phyloP scores from a whole-genome alignment of 2,797 vertebrate genomes.

The Rhadinocentrus ornatus region DNA sequence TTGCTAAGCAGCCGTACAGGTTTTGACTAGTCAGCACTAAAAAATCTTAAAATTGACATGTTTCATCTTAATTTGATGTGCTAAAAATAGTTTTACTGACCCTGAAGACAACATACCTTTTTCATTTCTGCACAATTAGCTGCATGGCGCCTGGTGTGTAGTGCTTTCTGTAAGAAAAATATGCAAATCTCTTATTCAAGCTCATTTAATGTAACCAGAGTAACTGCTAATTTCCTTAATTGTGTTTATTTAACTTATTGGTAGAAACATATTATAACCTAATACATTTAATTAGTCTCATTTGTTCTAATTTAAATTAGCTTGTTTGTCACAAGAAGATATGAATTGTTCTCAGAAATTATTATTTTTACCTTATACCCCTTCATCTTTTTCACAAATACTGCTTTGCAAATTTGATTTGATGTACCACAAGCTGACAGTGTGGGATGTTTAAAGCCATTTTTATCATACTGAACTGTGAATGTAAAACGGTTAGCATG shows the following conservation, averaged over 20 bases:
- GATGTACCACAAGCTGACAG: constrained; percentile 37
- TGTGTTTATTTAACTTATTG: constrained; percentile 30
- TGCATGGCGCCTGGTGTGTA: not conserved
- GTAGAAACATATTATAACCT: constrained; percentile 8
- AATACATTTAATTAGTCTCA: constrained; percentile 2
- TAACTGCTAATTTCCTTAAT: constrained; percentile 36
- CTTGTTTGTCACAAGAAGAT: constrained; percentile 8
- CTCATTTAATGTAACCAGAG: constrained; percentile 23
- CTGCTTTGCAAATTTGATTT: constrained; percentile 21
- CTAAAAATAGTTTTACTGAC: constrained; percentile 41
- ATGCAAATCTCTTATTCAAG: constrained; percentile 10
- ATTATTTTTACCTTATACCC: not conserved
- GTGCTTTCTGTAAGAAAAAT: constrained; percentile 2
- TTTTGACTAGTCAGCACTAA: constrained; percentile 16
- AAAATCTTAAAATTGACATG: constrained; percentile 45
- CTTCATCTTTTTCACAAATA: constrained; percentile 10
- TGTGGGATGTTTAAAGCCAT: constrained; percentile 53
- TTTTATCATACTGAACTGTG: constrained; percentile 43
- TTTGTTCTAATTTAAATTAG: constrained; percentile 1
- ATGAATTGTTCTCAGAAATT: constrained; percentile 30
- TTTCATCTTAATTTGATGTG: constrained; percentile 49
- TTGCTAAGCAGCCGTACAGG: constrained; percentile 23
- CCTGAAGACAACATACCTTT: constrained; percentile 19
- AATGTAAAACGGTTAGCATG: constrained; percentile 63
- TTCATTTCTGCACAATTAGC: constrained; percentile 11